Evolutionary conservation across 2,113 vertebrate species (phyloP), one percentile per base, ranked within the genome.

Genomic region (Corynorhinus townsendii): DNA sequence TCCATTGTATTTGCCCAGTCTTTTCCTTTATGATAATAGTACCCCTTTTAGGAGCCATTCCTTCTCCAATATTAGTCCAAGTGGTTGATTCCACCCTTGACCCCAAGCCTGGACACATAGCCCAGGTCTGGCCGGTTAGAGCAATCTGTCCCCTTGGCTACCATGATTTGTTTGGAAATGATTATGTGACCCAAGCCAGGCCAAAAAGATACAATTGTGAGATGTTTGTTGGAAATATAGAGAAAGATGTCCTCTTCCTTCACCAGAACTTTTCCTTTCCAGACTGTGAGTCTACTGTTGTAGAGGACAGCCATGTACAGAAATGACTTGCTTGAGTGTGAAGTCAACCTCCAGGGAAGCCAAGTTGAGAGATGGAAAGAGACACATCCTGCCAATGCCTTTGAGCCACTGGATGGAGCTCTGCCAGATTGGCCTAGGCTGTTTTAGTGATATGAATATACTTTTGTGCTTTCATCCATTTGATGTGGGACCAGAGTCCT

Each of bases 401-500:
- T 1, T 28, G 47, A 86, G 54, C 40, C 47, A 0, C 14, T 0
- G 14, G 6, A 20, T 14, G 10, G 4, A 3, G 40, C 30, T 40
- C 47, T 80, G 59, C 33, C 56, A n/a, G 54, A 47, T 4, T 69
- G 40, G n/a, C 49, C 20, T 17, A 49, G 84, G 47, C 28, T 40
- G 47, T 54, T 38, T 75, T 16, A 54, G 16, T 28, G 35, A 73
- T n/a, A 45, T 14, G 49, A 75, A 30, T n/a, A 30, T n/a, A 35
- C 56, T 54, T 64, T 35, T 73, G 43, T 64, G 35, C 33, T 40
- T 86, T 54, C 33, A 16, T 71, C 62, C 88, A 16, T 83, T 33
- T 82, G 87, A 71, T 68, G 15, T 66, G 35, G 75, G 84, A 64
- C 76, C 72, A 47, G 86, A 64, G 81, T 72, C 56, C 28, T 71